Evolutionary conservation across 2,113 vertebrate species (phyloP).

Genomic region (Gracilinanus agilis): DNA sequence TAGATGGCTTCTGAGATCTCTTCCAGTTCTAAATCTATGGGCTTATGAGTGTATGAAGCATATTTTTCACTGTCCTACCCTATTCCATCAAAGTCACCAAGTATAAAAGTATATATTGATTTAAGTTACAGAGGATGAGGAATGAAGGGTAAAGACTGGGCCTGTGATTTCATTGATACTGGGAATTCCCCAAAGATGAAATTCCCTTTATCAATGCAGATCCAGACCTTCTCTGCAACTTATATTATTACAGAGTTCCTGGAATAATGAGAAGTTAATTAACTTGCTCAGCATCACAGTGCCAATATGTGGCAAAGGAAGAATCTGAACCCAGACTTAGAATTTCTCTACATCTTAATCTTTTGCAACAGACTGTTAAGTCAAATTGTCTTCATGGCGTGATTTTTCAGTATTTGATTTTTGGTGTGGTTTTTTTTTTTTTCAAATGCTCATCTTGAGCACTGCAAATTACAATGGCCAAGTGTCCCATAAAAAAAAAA

Average conservation of each 20-base stretch:
- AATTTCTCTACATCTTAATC: background rate
- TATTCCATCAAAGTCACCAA: background rate
- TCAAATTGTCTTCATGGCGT: background rate
- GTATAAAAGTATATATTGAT: background rate
- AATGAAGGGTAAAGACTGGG: background rate
- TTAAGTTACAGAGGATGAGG: background rate
- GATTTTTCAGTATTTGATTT: background rate
- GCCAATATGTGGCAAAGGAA: background rate
- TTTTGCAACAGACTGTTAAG: background rate
- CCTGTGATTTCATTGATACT: background rate
- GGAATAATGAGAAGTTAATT: background rate
- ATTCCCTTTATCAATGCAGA: background rate
- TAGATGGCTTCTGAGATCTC: background rate
- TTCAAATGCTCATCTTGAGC: background rate
- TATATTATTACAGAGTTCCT: background rate
- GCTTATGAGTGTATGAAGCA: background rate
- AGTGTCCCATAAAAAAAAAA: constrained; percentile 2
- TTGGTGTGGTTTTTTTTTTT: too few relatives aligned
- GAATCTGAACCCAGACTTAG: background rate
- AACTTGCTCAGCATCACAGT: background rate
- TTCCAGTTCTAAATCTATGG: background rate
- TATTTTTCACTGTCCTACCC: background rate
- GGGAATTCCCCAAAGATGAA: background rate
- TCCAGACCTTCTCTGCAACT: background rate
- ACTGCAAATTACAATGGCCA: constrained; percentile 1